Base-by-base conservation (phyloP, 2,888 invertebrate species). In the Machimus atricapillus region DNA sequence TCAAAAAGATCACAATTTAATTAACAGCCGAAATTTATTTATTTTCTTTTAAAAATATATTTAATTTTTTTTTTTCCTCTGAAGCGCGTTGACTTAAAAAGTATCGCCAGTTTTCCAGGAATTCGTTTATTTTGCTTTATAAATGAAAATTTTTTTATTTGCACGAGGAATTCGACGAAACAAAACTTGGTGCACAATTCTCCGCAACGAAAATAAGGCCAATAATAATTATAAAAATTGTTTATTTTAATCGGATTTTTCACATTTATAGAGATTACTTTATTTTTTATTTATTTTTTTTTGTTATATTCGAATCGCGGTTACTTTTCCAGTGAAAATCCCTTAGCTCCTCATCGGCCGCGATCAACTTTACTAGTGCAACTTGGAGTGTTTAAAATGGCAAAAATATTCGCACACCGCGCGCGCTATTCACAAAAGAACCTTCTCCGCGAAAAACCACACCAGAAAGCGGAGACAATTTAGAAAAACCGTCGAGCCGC, bases 311-410 rank as follows among this genome's bases (percentile, higher is more conserved):
- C 14, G 27, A 77, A 86, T 86, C 86, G 86, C 86, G 86, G 66
- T 78, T 56, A 77, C 27, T 43, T 66, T 66, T 77, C 23, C 73
- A 34, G 37, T 66, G 23, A n/a, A 40, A 86, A 40, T 58, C 43
- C 86, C 19, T 66, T n/a, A 86, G 73, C 79, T 86, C 87, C 87
- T 88, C 87, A 89, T 89, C 89, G 89, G 88, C 89, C 89, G 89
- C 90, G 90, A 87, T 90, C 89, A 89, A 89, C 89, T 89, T 89
- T 88, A 89, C 89, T 89, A 90, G 89, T 90, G 89, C 89, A 89
- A 87, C 87, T 81, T 40, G 66, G 66, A 58, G 37, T 58, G 66
- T 66, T 66, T 56, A 19, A 56, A 66, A 66, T 66, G 66, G 66
- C 43, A 58, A 66, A 46, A 85, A 86, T 56, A 52, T 86, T 86